Evolutionary conservation across 2,797 vertebrate species (phyloP), one percentile per base, ranked within the genome.

Genomic region (Acanthurus leucopareius): DNA sequence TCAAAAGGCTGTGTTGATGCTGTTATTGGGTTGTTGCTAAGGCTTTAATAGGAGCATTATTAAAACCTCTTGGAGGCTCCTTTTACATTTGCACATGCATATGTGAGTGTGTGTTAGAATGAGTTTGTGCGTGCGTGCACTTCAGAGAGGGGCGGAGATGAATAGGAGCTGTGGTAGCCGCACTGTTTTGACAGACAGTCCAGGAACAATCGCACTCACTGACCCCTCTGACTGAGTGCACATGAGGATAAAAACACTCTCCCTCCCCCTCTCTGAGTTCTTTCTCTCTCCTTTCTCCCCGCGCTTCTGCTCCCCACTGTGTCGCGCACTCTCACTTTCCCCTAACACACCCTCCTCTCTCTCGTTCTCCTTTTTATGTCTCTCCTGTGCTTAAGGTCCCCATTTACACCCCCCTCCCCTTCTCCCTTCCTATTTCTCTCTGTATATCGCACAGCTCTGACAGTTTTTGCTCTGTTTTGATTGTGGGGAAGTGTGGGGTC

Each of bases 101-200:
- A 77, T 20, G 47, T 49, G 71, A 65, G 77, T 51, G 73, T 54
- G 76, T 53, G 28, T 32, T 77, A 38, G 48, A 52, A 42, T 76
- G 77, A 59, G 75, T 86, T 75, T 78, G 73, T 75, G 79, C 68
- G 72, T n/a, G 42, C 70, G 15, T 80, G 78, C 64, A 52, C 75
- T 85, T 88, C 63, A 57, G 75, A 83, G 78, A 4, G 75, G 70
- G 87, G 79, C 45, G 84, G 84, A 86, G 84, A 84, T 85, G 85
- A 91, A 84, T 64, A 82, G 82, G 69, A 79, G 48, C 83, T 79
- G 83, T 75, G 88, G 91, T 89, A 86, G 91, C 79, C 80, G 51
- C 88, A 78, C 86, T 95, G 92, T 94, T 94, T 95, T 94, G 92
- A 95, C 92, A 92, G 93, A 88, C 91, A 87, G 91, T 81, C 73